Conservation (phyloP, 2,797 vertebrate genomes). For the Pempheris klunzingeri region DNA sequence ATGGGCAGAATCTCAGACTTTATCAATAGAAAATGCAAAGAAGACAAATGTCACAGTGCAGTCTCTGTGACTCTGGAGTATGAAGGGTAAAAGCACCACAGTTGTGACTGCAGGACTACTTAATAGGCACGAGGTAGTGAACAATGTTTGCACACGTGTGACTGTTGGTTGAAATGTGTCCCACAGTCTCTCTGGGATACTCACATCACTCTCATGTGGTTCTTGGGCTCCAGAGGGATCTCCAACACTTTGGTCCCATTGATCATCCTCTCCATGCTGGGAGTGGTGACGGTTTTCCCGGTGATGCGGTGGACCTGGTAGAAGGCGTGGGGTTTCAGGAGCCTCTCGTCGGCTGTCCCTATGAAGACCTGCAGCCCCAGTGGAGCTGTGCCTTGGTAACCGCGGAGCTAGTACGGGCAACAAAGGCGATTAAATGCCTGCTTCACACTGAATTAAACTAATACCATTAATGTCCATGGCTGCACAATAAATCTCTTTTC, state of each 20-base stretch:
- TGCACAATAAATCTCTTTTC: constrained; percentile 22
- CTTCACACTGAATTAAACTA: constrained; percentile 21
- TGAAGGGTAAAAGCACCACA: not conserved
- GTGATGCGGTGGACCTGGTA: constrained; percentile 98
- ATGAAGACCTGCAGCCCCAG: constrained; percentile 97
- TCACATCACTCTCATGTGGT: constrained; percentile 96
- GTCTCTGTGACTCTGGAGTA: not conserved
- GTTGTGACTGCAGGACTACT: constrained; percentile 12
- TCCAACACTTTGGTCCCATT: constrained; percentile 94
- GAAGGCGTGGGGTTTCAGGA: constrained; percentile 97
- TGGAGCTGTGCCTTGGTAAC: constrained; percentile 92
- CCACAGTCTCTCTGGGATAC: constrained; percentile 53
- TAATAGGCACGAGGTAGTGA: constrained; percentile 1
- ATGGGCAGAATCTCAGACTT: not conserved
- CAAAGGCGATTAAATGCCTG: constrained; percentile 1
- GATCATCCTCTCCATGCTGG: constrained; percentile 93
- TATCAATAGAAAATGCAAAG: constrained; percentile 1
- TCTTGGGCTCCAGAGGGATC: constrained; percentile 95
- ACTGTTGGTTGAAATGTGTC: not conserved
- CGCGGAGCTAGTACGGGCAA: constrained; percentile 87
- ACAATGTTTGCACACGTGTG: not conserved
- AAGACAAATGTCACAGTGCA: not conserved
- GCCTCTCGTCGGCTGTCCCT: constrained; percentile 94
- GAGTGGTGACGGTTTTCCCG: constrained; percentile 96
- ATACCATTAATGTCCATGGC: constrained; percentile 13